Percentiles rank a stretch among this genome's conserved stretches.
Evolutionary conservation across 2,888 invertebrate species (phyloP).

Genomic region (Chloroclysta siterata): DNA sequence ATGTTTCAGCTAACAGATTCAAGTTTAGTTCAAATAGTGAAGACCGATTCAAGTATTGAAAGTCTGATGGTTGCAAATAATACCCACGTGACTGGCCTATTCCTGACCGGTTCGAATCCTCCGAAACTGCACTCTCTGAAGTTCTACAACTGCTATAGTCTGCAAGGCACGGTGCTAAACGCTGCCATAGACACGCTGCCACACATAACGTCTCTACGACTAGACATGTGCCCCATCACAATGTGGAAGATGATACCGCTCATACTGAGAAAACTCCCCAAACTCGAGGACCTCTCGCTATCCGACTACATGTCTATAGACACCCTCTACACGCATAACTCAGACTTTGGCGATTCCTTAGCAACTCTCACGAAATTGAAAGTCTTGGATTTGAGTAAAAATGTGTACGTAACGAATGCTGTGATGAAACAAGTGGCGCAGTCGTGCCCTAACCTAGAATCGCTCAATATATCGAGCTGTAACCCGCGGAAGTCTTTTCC

Average conservation of each 20-base stretch:
- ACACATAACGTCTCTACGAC: slow-evolving; percentile 60
- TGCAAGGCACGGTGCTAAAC: slow-evolving; percentile 70
- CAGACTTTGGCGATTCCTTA: slow-evolving; percentile 67
- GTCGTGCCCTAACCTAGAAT: slow-evolving; percentile 72
- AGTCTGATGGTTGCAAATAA: slow-evolving; percentile 69
- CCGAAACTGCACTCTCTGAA: slow-evolving; percentile 60
- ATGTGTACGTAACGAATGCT: slow-evolving; percentile 78
- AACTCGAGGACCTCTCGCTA: slow-evolving; percentile 68
- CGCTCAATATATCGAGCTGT: slow-evolving; percentile 77
- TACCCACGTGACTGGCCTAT: slow-evolving; percentile 73
- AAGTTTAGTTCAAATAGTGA: slow-evolving; percentile 71
- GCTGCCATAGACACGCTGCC: slow-evolving; percentile 65
- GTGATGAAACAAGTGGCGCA: slow-evolving; percentile 79
- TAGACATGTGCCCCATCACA: slow-evolving; percentile 68
- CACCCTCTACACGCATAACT: slow-evolving; percentile 50
- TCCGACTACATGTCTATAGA: slow-evolving; percentile 68
- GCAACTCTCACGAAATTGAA: slow-evolving; percentile 72
- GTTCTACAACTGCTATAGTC: slow-evolving; percentile 75
- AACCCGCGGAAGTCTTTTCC: slow-evolving; percentile 59
- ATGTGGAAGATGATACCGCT: slow-evolving; percentile 73
- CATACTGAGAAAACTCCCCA: slow-evolving; percentile 67
- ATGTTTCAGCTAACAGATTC: slow-evolving; percentile 70
- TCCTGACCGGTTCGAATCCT: slow-evolving; percentile 65
- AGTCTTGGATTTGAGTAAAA: slow-evolving; percentile 72
- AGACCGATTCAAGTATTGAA: slow-evolving; percentile 66